These are phyloP conservation scores for Cylas formicarius DNA, from an alignment of 1,140 invertebrate genomes.

Conservation along the genomic window DNA sequence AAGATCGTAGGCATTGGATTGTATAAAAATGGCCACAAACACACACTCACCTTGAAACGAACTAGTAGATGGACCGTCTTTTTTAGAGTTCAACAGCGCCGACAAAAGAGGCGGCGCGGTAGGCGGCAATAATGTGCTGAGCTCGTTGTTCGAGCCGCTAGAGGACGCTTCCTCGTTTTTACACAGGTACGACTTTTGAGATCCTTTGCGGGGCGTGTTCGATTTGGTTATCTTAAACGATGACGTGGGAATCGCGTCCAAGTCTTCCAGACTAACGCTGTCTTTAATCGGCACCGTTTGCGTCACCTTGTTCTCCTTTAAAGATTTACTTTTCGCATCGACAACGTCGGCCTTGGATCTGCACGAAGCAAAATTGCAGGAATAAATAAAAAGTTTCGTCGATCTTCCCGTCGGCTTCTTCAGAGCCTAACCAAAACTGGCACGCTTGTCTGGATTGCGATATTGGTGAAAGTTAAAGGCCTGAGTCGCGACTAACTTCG, in stretches of 20 bases:
- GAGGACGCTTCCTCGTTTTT: conserved; percentile 42
- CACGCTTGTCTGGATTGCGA: too few species aligned
- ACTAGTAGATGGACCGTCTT: conserved; percentile 44
- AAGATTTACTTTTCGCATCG: conserved; percentile 29
- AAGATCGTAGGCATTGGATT: too few species aligned
- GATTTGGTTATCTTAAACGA: conserved; percentile 19
- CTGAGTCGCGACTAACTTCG: too few species aligned
- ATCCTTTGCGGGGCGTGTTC: conserved; percentile 22
- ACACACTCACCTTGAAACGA: conserved; percentile 15
- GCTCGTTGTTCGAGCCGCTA: conserved; percentile 55
- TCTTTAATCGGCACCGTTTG: conserved; percentile 29
- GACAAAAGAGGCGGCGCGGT: conserved; percentile 56
- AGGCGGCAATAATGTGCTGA: conserved; percentile 50
- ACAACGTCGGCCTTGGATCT: conserved; percentile 17
- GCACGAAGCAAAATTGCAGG: conserved; percentile 12
- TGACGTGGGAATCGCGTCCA: conserved; percentile 32
- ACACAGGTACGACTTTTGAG: not conserved
- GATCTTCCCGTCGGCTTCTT: too few species aligned
- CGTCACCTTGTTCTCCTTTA: conserved; percentile 37
- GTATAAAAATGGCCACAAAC: not conserved
- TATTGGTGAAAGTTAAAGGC: too few species aligned
- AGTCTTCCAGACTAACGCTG: conserved; percentile 34
- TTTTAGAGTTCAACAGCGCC: conserved; percentile 53
- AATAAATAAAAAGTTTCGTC: conserved; percentile 1
- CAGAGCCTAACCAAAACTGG: too few species aligned